phyloP scores from a whole-genome alignment of 2,113 vertebrate genomes.

The Cariama cristata region DNA sequence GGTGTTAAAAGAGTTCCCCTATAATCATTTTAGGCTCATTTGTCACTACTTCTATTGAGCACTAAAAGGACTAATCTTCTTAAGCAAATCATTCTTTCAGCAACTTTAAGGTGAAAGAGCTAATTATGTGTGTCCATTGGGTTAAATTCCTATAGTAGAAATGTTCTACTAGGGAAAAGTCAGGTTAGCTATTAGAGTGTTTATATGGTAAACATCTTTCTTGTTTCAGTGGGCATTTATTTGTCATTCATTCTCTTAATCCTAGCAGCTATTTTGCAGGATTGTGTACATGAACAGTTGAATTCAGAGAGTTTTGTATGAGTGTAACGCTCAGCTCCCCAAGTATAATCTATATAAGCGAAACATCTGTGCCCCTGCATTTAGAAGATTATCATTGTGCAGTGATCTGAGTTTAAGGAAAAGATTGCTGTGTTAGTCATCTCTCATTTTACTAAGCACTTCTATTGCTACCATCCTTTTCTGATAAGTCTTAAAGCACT shows the following conservation, averaged over 20 bases:
- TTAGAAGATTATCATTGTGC: not conserved
- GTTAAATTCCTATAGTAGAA: conserved; percentile 42
- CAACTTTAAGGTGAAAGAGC: conserved; percentile 73
- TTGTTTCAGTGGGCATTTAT: not conserved
- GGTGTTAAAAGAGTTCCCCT: conserved; percentile 69
- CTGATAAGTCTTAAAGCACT: conserved; percentile 26
- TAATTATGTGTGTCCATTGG: conserved; percentile 46
- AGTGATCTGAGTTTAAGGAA: conserved; percentile 13
- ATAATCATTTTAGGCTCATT: conserved; percentile 75
- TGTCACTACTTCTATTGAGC: conserved; percentile 75
- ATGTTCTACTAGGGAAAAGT: conserved; percentile 13
- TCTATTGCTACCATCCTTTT: conserved; percentile 23
- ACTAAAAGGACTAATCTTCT: conserved; percentile 79
- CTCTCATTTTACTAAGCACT: not conserved
- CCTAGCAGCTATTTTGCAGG: not conserved
- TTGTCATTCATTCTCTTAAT: not conserved
- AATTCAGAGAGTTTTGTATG: not conserved
- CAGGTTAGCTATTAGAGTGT: not conserved
- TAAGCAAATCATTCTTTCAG: conserved; percentile 77
- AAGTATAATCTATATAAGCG: not conserved
- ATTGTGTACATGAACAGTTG: not conserved
- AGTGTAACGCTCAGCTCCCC: not conserved
- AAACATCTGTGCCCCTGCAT: not conserved
- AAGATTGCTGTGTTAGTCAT: not conserved
- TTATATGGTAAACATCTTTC: not conserved